A percentile compares a stretch with the other conserved stretches of the same genome.
phyloP scores from a whole-genome alignment of 2,888 invertebrate species.

The Tenthredo livida region DNA sequence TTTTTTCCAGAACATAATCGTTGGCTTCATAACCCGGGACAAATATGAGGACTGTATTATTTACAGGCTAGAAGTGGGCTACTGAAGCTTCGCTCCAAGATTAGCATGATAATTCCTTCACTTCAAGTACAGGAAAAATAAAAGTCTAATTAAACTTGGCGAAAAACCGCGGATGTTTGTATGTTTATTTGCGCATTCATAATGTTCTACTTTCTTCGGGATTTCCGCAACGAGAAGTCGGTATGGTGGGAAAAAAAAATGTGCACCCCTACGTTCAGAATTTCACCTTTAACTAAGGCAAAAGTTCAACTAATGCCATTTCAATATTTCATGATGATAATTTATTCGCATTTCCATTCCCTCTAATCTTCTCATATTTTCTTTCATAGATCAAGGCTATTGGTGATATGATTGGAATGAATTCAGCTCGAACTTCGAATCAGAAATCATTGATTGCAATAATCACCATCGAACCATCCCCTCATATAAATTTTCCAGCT shows the following conservation, averaged over 20 bases:
- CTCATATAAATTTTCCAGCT: neutral
- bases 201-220: neutral
- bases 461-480: neutral
- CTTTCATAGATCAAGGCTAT: neutral
- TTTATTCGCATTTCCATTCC: neutral
- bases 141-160: constrained; percentile 1
- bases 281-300: neutral
- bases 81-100: neutral
- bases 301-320: neutral
- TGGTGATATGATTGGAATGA: neutral
- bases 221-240: neutral
- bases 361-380: neutral
- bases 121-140: neutral
- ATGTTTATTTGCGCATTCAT: neutral
- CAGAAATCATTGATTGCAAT: neutral
- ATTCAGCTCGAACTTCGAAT: neutral
- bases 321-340: neutral
- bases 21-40: neutral
- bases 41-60: constrained; percentile 10
- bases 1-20: neutral
- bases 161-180: neutral
- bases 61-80: neutral
- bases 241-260: too few relatives aligned
- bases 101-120: neutral
- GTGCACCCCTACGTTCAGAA: too few relatives aligned